Evolutionary conservation across 1,140 invertebrate species (phyloP).

Genomic region (Drosophila setifemur): DNA sequence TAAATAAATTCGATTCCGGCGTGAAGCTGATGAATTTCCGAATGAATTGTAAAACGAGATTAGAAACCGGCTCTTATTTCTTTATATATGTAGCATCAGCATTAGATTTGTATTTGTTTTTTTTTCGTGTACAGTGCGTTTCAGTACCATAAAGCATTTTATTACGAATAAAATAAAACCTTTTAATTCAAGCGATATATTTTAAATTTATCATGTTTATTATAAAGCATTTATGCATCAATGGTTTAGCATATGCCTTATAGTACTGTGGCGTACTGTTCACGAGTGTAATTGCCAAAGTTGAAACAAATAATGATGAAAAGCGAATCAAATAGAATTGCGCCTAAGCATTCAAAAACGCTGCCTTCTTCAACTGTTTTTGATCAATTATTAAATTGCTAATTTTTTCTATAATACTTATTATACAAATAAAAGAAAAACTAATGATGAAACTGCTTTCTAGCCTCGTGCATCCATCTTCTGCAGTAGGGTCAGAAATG

Average conservation of each 20-base stretch:
- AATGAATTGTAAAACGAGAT: not conserved
- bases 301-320: conserved; percentile 1
- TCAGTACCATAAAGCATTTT: not conserved
- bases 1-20: not conserved
- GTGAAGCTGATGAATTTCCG: not conserved
- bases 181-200: no score
- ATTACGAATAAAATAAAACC: not conserved
- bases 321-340: conserved; percentile 8
- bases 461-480: conserved; percentile 66
- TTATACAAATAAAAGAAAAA: conserved; percentile 29
- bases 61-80: not conserved
- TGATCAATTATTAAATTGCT: conserved; percentile 24
- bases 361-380: conserved; percentile 29
- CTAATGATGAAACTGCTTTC: conserved; percentile 1
- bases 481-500: conserved; percentile 71
- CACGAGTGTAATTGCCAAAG: conserved; percentile 28
- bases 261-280: conserved; percentile 12
- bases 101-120: not conserved
- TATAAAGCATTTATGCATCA: no score
- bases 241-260: not conserved
- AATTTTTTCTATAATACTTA: conserved; percentile 47
- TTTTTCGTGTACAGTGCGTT: not conserved
- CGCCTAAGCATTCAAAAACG: not conserved
- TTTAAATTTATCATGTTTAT: not conserved
- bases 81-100: not conserved